A percentile compares a stretch with the other conserved stretches of the same genome.
phyloP scores from a whole-genome alignment of 1,140 invertebrate genomes.

The Hypothenemus hampei region DNA sequence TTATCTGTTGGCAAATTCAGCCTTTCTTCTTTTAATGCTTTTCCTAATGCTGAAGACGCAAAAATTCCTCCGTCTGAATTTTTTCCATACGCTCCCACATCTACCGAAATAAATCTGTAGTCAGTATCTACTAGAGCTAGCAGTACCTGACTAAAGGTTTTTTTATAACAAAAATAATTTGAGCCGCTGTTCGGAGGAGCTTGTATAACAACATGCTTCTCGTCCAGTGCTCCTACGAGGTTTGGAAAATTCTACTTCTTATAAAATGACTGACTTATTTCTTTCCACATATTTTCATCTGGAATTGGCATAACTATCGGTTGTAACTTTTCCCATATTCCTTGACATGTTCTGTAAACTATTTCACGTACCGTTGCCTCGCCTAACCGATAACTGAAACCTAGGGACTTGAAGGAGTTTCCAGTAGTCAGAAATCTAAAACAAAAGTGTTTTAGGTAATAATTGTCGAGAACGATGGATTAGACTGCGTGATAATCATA shows the following conservation, averaged over 20 bases:
- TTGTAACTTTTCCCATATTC: slow-evolving; percentile 16
- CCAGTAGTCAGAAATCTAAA: slow-evolving; percentile 11
- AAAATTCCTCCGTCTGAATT: slow-evolving; percentile 43
- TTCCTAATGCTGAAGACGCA: slow-evolving; percentile 8
- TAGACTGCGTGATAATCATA: slow-evolving; percentile 1
- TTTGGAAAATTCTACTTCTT: slow-evolving; percentile 35
- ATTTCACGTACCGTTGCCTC: slow-evolving; percentile 27
- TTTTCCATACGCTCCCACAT: slow-evolving; percentile 47
- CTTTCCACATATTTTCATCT: slow-evolving; percentile 11
- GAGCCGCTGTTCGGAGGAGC: slow-evolving; percentile 41
- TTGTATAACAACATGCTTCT: slow-evolving; percentile 45
- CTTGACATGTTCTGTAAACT: slow-evolving; percentile 17
- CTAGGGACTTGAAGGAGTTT: slow-evolving; percentile 11
- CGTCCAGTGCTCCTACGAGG: slow-evolving; percentile 49
- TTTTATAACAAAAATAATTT: slow-evolving; percentile 48
- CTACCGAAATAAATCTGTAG: slow-evolving; percentile 46
- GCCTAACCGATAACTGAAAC: slow-evolving; percentile 21
- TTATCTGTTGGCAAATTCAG: slow-evolving; percentile 16
- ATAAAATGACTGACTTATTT: slow-evolving; percentile 34
- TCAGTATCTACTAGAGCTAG: slow-evolving; percentile 47
- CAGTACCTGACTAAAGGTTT: slow-evolving; percentile 47
- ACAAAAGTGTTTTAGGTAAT: slow-evolving; percentile 1
- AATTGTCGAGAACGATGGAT: slow-evolving; percentile 2
- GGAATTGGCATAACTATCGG: slow-evolving; percentile 19
- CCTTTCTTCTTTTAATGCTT: background rate